phyloP scores from a whole-genome alignment of 2,888 invertebrate genomes.

The Nemurella pictetii region DNA sequence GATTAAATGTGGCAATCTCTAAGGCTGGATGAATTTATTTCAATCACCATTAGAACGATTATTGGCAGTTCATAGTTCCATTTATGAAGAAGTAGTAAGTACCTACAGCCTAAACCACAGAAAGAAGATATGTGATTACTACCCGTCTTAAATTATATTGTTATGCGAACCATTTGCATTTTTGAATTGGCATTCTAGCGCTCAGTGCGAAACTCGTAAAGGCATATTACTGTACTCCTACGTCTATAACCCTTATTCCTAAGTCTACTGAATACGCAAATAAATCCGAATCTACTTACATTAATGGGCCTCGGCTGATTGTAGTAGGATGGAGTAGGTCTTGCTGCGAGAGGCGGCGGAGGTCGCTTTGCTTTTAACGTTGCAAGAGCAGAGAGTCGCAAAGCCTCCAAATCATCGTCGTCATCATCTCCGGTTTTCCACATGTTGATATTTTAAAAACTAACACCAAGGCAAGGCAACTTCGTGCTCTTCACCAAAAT shows the following conservation, averaged over 20 bases:
- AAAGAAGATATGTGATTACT: no score
- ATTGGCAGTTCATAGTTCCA: no score
- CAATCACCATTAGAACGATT: no score
- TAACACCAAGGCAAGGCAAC: background rate
- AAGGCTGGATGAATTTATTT: no score
- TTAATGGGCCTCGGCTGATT: background rate
- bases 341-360: background rate
- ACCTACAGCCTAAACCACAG: no score
- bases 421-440: conserved; percentile 51
- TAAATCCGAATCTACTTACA: background rate
- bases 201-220: no score
- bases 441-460: background rate
- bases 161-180: no score
- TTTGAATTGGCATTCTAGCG: no score
- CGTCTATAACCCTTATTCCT: background rate
- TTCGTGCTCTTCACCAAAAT: background rate
- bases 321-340: background rate
- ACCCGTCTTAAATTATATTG: no score
- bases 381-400: conserved; percentile 56
- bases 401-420: conserved; percentile 57
- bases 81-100: no score
- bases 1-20: no score
- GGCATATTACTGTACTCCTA: no score
- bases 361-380: conserved; percentile 49
- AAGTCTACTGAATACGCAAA: background rate